phyloP scores from a whole-genome alignment of 2,797 vertebrate genomes.

The Hirundo rustica region DNA sequence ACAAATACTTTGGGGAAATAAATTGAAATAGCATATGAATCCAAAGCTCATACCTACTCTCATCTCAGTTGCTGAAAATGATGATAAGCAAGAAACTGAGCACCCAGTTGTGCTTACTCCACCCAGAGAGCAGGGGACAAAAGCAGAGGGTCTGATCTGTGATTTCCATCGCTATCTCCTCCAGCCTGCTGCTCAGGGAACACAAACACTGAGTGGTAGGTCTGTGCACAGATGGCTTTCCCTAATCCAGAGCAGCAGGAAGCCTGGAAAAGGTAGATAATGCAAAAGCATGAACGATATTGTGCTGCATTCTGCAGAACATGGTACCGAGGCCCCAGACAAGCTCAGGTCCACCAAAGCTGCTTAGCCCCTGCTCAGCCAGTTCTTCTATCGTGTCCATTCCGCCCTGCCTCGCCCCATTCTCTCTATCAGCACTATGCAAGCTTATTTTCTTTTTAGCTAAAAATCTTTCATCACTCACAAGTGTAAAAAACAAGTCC shows the following conservation, averaged over 20 bases:
- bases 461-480: neutral
- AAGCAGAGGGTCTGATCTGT: neutral
- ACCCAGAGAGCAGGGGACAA: neutral
- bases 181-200: neutral
- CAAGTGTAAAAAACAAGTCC: neutral
- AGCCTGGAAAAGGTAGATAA: neutral
- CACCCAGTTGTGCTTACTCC: neutral
- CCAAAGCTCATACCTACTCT: neutral
- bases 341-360: neutral
- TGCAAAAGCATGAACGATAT: neutral
- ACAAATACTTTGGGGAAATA: neutral
- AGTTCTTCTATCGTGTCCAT: neutral
- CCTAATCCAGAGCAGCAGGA: neutral
- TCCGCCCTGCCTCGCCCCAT: neutral
- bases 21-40: fast-evolving
- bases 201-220: neutral
- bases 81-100: neutral
- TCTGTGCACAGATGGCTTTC: neutral
- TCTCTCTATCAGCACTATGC: neutral
- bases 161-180: neutral
- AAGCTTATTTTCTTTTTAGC: neutral
- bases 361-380: neutral
- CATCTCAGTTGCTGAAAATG: neutral
- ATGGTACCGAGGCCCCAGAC: neutral
- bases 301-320: neutral